These are phyloP conservation scores for Hymenochirus boettgeri DNA, from an alignment of 2,113 vertebrate species.

Conservation along the genomic window DNA sequence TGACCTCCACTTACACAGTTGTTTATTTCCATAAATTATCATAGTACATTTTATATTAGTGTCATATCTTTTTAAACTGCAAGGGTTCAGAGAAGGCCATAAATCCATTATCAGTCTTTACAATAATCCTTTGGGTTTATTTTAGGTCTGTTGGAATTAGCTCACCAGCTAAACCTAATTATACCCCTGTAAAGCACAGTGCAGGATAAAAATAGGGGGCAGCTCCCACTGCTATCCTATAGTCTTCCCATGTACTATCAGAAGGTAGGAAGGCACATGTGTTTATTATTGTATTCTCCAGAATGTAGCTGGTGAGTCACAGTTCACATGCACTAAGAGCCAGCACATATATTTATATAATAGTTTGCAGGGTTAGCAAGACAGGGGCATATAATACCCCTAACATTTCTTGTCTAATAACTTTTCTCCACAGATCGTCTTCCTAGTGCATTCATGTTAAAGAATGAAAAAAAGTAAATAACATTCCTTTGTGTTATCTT, in stretches of 20 bases:
- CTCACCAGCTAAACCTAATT: conserved; percentile 30
- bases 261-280: not conserved
- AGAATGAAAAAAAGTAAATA: no score
- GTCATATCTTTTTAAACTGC: conserved; percentile 1
- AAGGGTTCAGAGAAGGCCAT: conserved; percentile 1
- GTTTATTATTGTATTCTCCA: conserved; percentile 4
- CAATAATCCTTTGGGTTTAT: conserved; percentile 13
- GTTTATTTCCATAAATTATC: not conserved
- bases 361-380: no score
- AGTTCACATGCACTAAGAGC: not conserved
- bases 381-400: no score
- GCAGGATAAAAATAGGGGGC: conserved; percentile 22
- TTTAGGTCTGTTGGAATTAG: conserved; percentile 25
- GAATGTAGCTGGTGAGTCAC: conserved; percentile 2
- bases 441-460: no score
- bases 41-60: conserved; percentile 4
- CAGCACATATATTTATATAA: no score
- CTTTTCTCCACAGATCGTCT: no score
- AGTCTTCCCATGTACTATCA: conserved; percentile 1
- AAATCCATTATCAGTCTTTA: conserved; percentile 7
- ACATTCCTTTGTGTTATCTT: no score
- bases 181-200: conserved; percentile 13
- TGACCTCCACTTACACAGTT: no score
- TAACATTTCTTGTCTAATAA: no score
- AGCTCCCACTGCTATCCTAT: not conserved